Conservation (phyloP, 1,140 invertebrate genomes). For the Trichonephila inaurata region DNA sequence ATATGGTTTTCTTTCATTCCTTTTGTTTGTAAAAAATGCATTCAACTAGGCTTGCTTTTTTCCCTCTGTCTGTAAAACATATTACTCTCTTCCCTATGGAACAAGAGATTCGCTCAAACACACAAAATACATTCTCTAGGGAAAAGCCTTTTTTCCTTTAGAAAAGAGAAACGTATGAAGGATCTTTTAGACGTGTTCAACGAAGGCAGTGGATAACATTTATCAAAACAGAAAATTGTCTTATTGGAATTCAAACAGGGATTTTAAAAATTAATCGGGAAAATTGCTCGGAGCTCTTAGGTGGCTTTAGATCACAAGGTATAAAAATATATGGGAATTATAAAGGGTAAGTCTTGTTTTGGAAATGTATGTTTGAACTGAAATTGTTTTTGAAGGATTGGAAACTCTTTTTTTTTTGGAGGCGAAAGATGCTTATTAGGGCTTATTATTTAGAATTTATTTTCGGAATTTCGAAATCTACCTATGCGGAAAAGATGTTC, state of each 20-base stretch:
- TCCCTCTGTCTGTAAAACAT: background rate
- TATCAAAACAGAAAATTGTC: constrained; percentile 37
- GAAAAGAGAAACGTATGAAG: background rate
- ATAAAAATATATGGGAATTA: background rate
- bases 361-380: background rate
- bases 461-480: no score
- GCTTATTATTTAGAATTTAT: no score
- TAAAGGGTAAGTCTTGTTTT: background rate
- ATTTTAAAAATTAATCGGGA: constrained; percentile 67
- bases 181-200: constrained; percentile 16
- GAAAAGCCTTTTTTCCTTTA: background rate
- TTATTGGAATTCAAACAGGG: constrained; percentile 58
- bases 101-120: background rate
- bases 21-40: constrained; percentile 34
- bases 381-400: background rate
- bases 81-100: constrained; percentile 24
- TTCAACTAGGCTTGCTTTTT: background rate
- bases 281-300: constrained; percentile 50
- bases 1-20: constrained; percentile 23
- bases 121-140: constrained; percentile 26
- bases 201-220: constrained; percentile 2
- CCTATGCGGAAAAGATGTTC: no score
- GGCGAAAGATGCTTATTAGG: no score
- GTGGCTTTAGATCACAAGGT: background rate
- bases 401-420: no score